Base-by-base conservation (phyloP, 2,888 invertebrate genomes). In the Gastrophysa polygoni region DNA sequence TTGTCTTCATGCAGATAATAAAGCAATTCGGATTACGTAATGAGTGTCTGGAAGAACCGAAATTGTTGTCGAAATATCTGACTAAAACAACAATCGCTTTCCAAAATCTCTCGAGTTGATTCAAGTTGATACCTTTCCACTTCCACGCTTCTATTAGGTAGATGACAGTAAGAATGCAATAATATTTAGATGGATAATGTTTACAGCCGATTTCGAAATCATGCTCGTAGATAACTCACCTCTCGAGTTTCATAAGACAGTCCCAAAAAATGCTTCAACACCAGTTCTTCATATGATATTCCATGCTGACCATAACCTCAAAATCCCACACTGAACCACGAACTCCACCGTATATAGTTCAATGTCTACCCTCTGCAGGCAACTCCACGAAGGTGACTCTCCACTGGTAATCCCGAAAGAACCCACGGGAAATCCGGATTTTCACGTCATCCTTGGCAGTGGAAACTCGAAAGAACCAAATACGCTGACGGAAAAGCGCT, bases 391-490 rank as follows among this genome's bases (percentile, higher is more conserved):
- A 14, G 14, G 14, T 4, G 2, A 3, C 14, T n/a, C n/a, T 38
- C 14, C 14, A n/a, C 3, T 1, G 14, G 38, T 3, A 38, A 14
- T 14, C 24, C 3, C 24, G 4, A 24, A 24, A 24, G 4, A 24
- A 24, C 7, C 24, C n/a, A n/a, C n/a, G n/a, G n/a, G 24, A 24
- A 11, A 38, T 14, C n/a, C 38, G n/a, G 14, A 14, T 6, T 6
- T 38, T 38, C 38, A 38, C 38, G 38, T n/a, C 38, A 38, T n/a
- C 2, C 54, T 24, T 63, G 63, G 63, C 66, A 66, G 60, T 63
- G 62, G 57, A 60, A 60, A 50, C 60, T 62, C 67, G 64, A 67
- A 64, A n/a, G 63, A 63, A 43, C 49, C 55, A 46, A 52, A 44
- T 59, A 60, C 56, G 55, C 44, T 14, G 47, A 29, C 59, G 59